phyloP scores from a whole-genome alignment of 2,113 vertebrate genomes.

The Emydocephalus ijimae region DNA sequence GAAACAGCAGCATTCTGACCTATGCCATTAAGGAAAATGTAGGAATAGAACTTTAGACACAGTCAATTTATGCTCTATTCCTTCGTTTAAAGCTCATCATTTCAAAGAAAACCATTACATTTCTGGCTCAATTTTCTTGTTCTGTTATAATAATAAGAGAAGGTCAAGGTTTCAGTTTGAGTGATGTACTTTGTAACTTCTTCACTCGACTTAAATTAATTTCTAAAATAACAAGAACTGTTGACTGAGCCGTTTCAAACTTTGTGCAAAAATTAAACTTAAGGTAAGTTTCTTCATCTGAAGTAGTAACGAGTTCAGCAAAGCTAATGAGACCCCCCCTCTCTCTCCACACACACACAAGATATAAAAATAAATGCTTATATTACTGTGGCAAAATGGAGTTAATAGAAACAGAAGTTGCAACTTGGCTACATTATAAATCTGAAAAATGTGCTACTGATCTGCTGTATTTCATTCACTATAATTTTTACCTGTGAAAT shows the following conservation, averaged over 20 bases:
- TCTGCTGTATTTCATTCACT: not conserved
- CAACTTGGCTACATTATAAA: not conserved
- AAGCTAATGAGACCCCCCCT: not conserved
- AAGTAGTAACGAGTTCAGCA: not conserved
- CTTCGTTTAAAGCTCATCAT: not conserved
- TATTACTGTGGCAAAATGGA: not conserved
- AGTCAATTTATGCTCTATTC: not conserved
- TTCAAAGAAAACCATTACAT: not conserved
- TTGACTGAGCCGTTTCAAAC: slow-evolving; percentile 1
- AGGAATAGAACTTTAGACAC: not conserved
- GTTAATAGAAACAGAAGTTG: not conserved
- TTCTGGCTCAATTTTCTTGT: slow-evolving; percentile 3
- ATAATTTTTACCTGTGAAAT: not conserved
- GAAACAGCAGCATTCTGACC: not conserved
- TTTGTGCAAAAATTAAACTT: slow-evolving; percentile 6
- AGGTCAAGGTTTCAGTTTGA: slow-evolving; percentile 7
- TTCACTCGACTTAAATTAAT: not conserved
- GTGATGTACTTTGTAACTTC: slow-evolving; percentile 12
- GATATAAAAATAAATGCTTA: not conserved
- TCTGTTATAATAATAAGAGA: slow-evolving; percentile 1
- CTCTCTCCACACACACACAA: too few relatives aligned
- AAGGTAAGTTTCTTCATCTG: not conserved
- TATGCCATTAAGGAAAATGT: not conserved
- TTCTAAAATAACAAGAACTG: slow-evolving; percentile 6
- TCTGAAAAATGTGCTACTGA: not conserved